Base-by-base conservation (phyloP, 2,888 invertebrate species). In the Drosophila kambysellisi region DNA sequence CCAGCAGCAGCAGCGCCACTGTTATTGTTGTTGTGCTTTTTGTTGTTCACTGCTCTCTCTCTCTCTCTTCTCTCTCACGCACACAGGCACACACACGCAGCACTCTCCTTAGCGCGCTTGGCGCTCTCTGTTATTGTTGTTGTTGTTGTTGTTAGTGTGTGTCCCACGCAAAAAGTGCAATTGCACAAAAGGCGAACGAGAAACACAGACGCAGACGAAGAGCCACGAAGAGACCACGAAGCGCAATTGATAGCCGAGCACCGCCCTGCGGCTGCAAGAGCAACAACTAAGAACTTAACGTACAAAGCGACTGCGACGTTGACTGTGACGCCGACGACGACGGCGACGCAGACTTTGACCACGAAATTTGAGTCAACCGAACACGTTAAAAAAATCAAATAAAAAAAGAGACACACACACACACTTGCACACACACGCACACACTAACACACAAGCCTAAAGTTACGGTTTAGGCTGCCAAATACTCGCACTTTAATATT, bases 281-380 rank as follows among this genome's bases (percentile, higher is more conserved):
- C 54, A 65, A 64, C 58, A 62, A 81, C 59, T 48, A 52, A 60
- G 52, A 48, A 76, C 37, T 64, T 60, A 56, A 68, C 57, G 69
- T 59, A 59, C 64, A 75, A 64, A 11, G 64, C 48, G 50, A 67
- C 46, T 39, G 33, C 61, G 60, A 43, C 60, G 51, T 7, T 48
- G 33, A 41, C 74, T 39, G 37, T 59, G 60, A 43, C 60, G 51
- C 8, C 51, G 57, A 67, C 76, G n/a, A 30, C 71, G 63, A 63
- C 76, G 43, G 20, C 46, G 58, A 57, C 79, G 64, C 30, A 46
- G 64, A 70, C 70, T 70, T 78, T 74, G 79, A 82, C 81, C 80
- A 81, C 80, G 84, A 83, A 81, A 70, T 81, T 83, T 76, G 70
- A 83, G 83, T 80, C 81, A 80, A 69, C 62, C 52, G 51, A 58